These are phyloP conservation scores for Drosophila leonis DNA, from an alignment of 2,888 invertebrate genomes.

Conservation along the genomic window DNA sequence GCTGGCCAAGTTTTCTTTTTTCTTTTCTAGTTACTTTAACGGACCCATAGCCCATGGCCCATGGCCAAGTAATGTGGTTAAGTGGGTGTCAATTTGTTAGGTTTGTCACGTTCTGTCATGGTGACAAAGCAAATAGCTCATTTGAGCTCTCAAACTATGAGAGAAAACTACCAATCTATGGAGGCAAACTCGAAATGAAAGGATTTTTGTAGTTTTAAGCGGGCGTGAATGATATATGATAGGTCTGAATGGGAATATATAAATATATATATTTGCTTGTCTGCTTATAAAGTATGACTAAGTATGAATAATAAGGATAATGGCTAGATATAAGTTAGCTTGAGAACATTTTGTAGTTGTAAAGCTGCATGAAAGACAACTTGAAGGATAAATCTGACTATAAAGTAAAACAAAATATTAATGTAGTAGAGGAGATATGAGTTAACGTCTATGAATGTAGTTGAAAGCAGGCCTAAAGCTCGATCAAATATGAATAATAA, in stretches of 20 bases:
- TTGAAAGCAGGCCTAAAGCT: neutral
- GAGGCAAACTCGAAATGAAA: slow-evolving; percentile 15
- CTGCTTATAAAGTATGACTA: neutral
- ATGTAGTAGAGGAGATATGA: neutral
- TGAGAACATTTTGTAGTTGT: neutral
- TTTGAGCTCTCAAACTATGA: slow-evolving; percentile 42
- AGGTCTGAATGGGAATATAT: neutral
- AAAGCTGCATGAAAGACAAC: neutral
- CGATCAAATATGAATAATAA: neutral
- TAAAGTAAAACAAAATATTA: neutral
- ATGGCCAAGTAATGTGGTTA: slow-evolving; percentile 65
- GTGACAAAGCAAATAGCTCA: slow-evolving; percentile 61
- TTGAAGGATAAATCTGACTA: neutral
- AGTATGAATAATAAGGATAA: neutral
- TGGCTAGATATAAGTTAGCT: neutral
- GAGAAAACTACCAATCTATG: slow-evolving; percentile 34
- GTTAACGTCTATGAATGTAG: neutral
- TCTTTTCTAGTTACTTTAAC: slow-evolving; percentile 49
- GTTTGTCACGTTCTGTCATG: slow-evolving; percentile 61
- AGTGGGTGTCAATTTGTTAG: slow-evolving; percentile 64
- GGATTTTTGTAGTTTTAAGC: slow-evolving; percentile 6
- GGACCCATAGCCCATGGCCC: slow-evolving; percentile 27
- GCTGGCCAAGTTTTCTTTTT: slow-evolving; percentile 29
- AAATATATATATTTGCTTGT: neutral
- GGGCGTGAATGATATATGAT: slow-evolving; percentile 20